phyloP scores from a whole-genome alignment of 2,797 vertebrate genomes.

The Pogoniulus pusillus region DNA sequence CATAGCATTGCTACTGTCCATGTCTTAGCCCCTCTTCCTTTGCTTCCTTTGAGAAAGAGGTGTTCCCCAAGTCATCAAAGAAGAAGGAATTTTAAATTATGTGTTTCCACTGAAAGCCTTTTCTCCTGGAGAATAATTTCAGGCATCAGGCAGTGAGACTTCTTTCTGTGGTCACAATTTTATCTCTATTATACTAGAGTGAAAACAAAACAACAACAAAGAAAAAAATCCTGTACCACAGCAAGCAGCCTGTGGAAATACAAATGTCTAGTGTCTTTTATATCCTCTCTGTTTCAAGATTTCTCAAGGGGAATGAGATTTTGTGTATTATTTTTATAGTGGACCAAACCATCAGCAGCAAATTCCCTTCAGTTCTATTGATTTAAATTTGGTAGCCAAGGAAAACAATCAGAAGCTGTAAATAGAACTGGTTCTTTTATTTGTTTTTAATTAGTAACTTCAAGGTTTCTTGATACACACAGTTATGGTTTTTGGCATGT shows the following conservation, averaged over 20 bases:
- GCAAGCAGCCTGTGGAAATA: background rate
- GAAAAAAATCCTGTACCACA: background rate
- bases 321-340: slow-evolving; percentile 7
- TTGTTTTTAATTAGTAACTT: background rate
- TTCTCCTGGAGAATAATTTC: slow-evolving; percentile 38
- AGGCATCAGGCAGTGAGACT: background rate
- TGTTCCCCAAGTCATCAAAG: slow-evolving; percentile 32
- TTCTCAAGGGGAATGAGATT: background rate
- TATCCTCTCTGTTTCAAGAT: background rate
- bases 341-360: slow-evolving; percentile 8
- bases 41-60: slow-evolving; percentile 28
- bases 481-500: background rate
- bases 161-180: background rate
- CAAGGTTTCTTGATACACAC: background rate
- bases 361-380: background rate
- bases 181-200: background rate
- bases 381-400: slow-evolving; percentile 19
- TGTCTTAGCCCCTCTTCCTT: background rate
- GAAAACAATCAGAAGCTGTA: background rate
- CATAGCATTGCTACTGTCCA: background rate
- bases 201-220: background rate
- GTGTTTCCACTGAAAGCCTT: slow-evolving; percentile 1
- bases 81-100: slow-evolving; percentile 42
- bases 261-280: too few relatives aligned
- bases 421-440: background rate